Conservation (phyloP, 2,888 invertebrate genomes). For the Antheraea yamamai region DNA sequence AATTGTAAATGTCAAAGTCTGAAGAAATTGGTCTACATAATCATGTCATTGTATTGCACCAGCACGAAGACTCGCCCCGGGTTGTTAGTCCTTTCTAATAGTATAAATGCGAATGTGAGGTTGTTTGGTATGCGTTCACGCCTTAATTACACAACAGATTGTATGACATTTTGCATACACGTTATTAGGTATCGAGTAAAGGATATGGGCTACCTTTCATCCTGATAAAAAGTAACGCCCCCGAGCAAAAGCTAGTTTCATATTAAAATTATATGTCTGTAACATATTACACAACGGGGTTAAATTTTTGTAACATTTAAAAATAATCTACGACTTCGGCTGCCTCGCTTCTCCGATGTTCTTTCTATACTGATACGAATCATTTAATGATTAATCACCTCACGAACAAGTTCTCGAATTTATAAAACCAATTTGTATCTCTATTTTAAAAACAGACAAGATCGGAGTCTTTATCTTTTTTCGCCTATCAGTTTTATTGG, state of each 20-base stretch:
- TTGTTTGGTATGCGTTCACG: no score
- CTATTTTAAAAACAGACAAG: constrained; percentile 40
- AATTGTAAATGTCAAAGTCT: no score
- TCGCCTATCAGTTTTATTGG: constrained; percentile 36
- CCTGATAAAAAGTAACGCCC: no score
- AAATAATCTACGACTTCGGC: constrained; percentile 33
- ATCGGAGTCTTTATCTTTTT: constrained; percentile 36
- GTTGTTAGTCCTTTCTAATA: no score
- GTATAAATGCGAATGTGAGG: no score
- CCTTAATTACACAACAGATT: no score
- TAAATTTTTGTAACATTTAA: constrained; percentile 27
- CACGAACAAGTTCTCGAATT: constrained; percentile 37
- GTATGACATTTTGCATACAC: no score
- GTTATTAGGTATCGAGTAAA: no score
- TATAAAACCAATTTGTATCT: constrained; percentile 53
- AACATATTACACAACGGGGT: background rate
- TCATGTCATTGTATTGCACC: no score
- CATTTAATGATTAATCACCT: constrained; percentile 50
- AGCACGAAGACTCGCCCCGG: no score
- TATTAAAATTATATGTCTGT: background rate
- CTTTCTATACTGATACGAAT: constrained; percentile 45
- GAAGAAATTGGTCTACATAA: no score
- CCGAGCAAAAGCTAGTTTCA: background rate
- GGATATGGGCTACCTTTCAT: no score
- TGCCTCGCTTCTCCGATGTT: constrained; percentile 44